Percentiles rank a stretch among this genome's conserved stretches.
Evolutionary conservation across 2,113 vertebrate genomes (phyloP).

Genomic region (Actenoides lindsayi): DNA sequence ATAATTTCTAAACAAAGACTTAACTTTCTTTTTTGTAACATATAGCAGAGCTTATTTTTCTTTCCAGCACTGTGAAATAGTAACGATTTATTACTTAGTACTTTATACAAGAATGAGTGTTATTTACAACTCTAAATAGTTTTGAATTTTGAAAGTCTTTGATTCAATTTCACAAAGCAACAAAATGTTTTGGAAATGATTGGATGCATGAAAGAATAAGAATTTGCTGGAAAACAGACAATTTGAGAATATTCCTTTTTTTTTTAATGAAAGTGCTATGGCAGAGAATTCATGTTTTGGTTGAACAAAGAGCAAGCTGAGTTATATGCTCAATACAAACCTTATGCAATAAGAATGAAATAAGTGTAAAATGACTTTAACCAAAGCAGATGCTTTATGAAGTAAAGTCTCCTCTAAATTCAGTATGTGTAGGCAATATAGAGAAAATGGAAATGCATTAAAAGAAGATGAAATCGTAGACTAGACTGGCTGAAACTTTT

Average conservation of each 20-base stretch:
- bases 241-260: background rate
- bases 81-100: conserved; percentile 58
- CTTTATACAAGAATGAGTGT: background rate
- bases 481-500: conserved; percentile 53
- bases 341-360: conserved; percentile 51
- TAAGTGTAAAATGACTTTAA: conserved; percentile 57
- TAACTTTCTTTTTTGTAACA: conserved; percentile 17
- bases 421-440: conserved; percentile 15
- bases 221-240: background rate
- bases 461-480: conserved; percentile 57
- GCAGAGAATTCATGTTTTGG: conserved; percentile 12
- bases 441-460: conserved; percentile 55
- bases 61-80: conserved; percentile 3
- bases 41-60: background rate
- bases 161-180: background rate
- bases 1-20: conserved; percentile 36
- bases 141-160: conserved; percentile 29
- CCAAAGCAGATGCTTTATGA: conserved; percentile 53
- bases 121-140: conserved; percentile 44
- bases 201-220: background rate
- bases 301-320: conserved; percentile 30
- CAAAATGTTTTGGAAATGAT: background rate
- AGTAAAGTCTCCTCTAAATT: conserved; percentile 55
- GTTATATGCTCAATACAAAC: conserved; percentile 28
- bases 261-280: background rate